Conservation (phyloP, 2,113 vertebrate species). For the Cephalopterus ornatus region DNA sequence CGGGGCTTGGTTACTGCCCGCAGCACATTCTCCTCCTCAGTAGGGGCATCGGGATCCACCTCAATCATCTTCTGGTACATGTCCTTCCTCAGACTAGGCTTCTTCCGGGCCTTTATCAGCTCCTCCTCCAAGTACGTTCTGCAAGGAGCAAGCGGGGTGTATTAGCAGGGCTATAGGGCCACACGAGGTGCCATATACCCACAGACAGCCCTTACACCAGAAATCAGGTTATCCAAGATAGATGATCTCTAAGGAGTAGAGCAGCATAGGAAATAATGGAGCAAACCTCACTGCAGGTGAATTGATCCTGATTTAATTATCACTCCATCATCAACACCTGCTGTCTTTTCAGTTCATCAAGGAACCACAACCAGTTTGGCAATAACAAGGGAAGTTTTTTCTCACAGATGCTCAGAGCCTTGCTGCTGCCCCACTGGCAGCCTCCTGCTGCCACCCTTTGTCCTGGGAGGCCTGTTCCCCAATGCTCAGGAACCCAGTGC, state of each 20-base stretch:
- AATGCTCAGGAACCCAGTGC: not conserved
- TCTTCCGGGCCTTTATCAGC: constrained; percentile 93
- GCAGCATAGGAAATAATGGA: not conserved
- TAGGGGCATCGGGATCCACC: constrained; percentile 88
- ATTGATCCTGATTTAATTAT: not conserved
- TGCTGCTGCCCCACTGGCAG: not conserved
- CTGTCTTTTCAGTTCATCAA: not conserved
- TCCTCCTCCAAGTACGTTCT: constrained; percentile 97
- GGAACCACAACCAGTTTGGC: not conserved
- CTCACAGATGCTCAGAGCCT: not conserved
- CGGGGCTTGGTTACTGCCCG: constrained; percentile 93
- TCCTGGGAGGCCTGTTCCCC: not conserved
- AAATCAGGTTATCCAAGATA: not conserved
- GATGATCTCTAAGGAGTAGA: not conserved
- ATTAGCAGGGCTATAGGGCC: not conserved
- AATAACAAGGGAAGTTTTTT: not conserved
- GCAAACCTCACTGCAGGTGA: fast-evolving
- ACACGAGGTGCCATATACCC: fast-evolving
- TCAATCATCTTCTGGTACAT: constrained; percentile 99
- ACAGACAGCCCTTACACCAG: not conserved
- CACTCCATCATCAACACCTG: not conserved
- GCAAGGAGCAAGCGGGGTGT: not conserved
- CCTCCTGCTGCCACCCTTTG: not conserved
- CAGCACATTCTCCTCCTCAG: constrained; percentile 81
- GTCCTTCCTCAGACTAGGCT: constrained; percentile 90